Conservation (phyloP, 2,113 vertebrate species). For the Ptilonorhynchus violaceus region DNA sequence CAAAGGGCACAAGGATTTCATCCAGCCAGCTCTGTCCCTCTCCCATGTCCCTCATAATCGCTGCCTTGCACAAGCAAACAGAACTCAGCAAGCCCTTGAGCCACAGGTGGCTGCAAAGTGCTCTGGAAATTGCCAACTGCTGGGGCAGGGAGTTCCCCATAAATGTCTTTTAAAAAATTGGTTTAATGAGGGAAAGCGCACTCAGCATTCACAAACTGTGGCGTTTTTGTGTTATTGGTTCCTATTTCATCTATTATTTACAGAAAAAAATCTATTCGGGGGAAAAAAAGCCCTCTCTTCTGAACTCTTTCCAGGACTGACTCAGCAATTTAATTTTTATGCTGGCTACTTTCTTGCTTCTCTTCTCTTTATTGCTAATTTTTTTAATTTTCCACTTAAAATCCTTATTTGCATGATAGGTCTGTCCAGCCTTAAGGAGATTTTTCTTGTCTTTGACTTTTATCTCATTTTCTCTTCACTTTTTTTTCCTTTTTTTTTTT, state of each 20-base stretch:
- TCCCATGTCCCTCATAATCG: not conserved
- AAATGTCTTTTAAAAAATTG: not conserved
- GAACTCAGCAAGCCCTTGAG: not conserved
- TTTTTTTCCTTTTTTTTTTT: not conserved
- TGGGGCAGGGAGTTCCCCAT: not conserved
- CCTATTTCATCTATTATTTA: constrained; percentile 52
- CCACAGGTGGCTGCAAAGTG: not conserved
- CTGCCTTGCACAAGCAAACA: not conserved
- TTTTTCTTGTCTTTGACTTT: constrained; percentile 73
- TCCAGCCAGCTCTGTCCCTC: not conserved
- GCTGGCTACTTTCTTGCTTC: not conserved
- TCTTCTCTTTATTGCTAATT: not conserved
- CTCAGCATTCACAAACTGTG: not conserved
- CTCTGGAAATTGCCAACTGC: not conserved
- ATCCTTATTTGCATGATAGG: constrained; percentile 61
- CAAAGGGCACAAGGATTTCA: not conserved
- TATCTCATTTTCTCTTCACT: constrained; percentile 49
- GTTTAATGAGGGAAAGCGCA: not conserved
- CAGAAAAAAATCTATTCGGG: not conserved
- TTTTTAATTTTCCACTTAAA: constrained; percentile 67
- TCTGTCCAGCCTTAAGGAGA: constrained; percentile 63
- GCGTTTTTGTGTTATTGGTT: not conserved
- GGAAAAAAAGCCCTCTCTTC: not conserved
- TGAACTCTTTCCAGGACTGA: constrained; percentile 37
- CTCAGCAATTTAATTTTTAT: constrained; percentile 14